These are phyloP conservation scores for Molorchus minor DNA, from an alignment of 2,888 invertebrate species.

Conservation along the genomic window DNA sequence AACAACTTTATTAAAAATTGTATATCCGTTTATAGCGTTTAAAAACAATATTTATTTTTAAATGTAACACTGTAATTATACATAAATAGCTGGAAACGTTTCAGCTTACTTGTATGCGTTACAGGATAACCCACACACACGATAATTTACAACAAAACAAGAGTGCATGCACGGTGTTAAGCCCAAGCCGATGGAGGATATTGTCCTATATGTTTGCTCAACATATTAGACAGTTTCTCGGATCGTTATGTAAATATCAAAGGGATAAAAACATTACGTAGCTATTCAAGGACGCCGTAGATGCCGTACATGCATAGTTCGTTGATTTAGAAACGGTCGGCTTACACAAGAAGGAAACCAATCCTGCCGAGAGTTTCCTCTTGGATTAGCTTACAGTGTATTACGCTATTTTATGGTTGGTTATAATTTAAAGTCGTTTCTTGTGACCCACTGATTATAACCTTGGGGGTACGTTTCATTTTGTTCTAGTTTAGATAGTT, in stretches of 20 bases:
- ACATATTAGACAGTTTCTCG: slow-evolving; percentile 20
- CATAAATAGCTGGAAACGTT: slow-evolving; percentile 6
- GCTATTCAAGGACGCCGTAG: slow-evolving; percentile 15
- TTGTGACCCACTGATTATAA: neutral
- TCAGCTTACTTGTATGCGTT: slow-evolving; percentile 13
- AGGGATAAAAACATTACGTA: slow-evolving; percentile 19
- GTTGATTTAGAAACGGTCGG: neutral
- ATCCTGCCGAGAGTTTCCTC: neutral
- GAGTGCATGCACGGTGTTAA: slow-evolving; percentile 9
- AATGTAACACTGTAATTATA: too few relatives aligned
- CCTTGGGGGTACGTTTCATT: slow-evolving; percentile 1
- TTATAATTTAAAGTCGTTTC: slow-evolving; percentile 1
- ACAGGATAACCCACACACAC: slow-evolving; percentile 20
- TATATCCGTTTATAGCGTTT: too few relatives aligned
- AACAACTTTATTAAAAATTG: too few relatives aligned
- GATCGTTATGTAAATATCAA: slow-evolving; percentile 18
- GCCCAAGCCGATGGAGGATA: slow-evolving; percentile 15
- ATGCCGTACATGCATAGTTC: neutral
- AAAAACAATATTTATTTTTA: too few relatives aligned
- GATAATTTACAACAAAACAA: slow-evolving; percentile 16
- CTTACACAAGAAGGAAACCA: neutral
- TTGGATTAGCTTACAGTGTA: neutral
- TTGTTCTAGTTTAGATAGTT: neutral
- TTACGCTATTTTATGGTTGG: neutral
- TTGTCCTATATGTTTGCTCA: slow-evolving; percentile 18